phyloP scores from a whole-genome alignment of 2,797 vertebrate genomes.

The Falco naumanni region DNA sequence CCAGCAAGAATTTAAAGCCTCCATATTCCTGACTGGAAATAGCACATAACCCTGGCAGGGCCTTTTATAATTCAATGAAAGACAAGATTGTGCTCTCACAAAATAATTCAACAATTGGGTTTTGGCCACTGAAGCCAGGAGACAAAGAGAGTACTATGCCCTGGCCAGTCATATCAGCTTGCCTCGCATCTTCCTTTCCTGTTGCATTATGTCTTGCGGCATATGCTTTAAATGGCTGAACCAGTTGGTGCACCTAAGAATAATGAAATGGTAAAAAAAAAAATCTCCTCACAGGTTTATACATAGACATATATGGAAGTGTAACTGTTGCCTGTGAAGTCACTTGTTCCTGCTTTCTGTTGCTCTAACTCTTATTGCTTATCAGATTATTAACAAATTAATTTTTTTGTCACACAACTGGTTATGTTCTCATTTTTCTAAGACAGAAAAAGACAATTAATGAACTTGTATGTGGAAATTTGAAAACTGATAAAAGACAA shows the following conservation, averaged over 20 bases:
- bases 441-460: neutral
- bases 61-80: conserved; percentile 77
- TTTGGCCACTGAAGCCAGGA: conserved; percentile 54
- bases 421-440: neutral
- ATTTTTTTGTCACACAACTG: neutral
- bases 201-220: conserved; percentile 33
- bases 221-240: conserved; percentile 4
- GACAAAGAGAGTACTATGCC: conserved; percentile 78
- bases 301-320: neutral
- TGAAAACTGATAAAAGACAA: conserved; percentile 6
- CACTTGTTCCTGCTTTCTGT: neutral
- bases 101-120: conserved; percentile 79
- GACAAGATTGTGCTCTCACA: conserved; percentile 76
- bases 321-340: neutral
- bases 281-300: neutral
- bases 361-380: neutral
- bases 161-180: conserved; percentile 48
- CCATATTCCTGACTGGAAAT: conserved; percentile 75
- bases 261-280: neutral
- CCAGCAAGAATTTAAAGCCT: conserved; percentile 62
- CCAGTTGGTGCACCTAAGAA: neutral
- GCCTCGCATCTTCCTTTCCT: conserved; percentile 65
- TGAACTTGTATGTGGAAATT: neutral
- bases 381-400: neutral
- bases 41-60: conserved; percentile 70